Evolutionary conservation across 1,140 invertebrate genomes (phyloP).

Genomic region (Procambarus clarkii): DNA sequence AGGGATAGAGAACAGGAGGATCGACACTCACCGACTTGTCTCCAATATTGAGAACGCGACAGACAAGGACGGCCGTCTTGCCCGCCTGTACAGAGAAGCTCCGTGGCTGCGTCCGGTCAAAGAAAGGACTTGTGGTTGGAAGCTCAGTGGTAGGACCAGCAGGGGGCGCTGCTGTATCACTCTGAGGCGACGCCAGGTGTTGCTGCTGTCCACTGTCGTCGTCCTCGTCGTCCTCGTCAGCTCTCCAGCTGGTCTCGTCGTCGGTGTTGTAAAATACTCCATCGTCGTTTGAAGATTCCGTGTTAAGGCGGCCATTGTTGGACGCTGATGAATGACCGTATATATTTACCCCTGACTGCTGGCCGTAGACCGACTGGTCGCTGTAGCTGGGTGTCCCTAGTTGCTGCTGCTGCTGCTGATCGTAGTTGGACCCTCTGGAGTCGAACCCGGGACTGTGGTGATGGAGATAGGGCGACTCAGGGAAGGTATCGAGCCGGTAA

Average conservation of each 20-base stretch:
- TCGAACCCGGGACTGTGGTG: neutral
- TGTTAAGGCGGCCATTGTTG: neutral
- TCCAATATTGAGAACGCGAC: conserved; percentile 46
- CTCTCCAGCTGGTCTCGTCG: too few relatives aligned
- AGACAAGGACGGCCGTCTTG: conserved; percentile 40
- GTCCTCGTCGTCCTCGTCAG: neutral
- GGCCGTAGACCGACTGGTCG: too few relatives aligned
- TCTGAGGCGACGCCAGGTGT: conserved; percentile 19
- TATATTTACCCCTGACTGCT: too few relatives aligned
- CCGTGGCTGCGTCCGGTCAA: conserved; percentile 45
- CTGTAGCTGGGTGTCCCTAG: too few relatives aligned
- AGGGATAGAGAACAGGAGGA: too few relatives aligned
- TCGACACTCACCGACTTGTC: conserved; percentile 48
- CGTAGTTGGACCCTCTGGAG: neutral
- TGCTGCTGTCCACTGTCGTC: neutral
- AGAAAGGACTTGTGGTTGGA: conserved; percentile 2
- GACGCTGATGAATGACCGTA: neutral
- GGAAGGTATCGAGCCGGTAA: neutral
- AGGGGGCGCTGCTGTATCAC: neutral
- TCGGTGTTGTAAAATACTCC: too few relatives aligned
- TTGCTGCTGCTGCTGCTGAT: too few relatives aligned
- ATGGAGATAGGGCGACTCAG: neutral
- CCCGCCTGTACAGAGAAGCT: conserved; percentile 52
- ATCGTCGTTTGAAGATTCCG: neutral
- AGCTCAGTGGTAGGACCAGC: too few relatives aligned